Conservation (phyloP, 2,113 vertebrate genomes). For the Hypocryptadius cinnamomeus region DNA sequence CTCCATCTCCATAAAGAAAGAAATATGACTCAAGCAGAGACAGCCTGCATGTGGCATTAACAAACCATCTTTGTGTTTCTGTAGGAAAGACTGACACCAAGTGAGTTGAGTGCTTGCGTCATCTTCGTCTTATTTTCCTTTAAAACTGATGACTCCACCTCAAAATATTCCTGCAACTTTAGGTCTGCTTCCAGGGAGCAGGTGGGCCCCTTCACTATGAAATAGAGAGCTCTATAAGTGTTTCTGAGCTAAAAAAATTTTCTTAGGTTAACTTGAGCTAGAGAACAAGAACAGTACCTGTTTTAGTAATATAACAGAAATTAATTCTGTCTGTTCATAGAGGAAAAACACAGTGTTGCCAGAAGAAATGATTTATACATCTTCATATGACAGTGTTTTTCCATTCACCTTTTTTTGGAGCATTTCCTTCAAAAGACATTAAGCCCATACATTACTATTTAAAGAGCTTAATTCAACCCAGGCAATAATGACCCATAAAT, state of each 20-base stretch:
- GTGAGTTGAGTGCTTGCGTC: background rate
- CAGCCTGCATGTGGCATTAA: background rate
- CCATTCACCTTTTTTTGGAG: conserved; percentile 59
- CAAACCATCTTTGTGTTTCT: conserved; percentile 12
- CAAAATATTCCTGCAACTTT: background rate
- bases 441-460: conserved; percentile 60
- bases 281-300: conserved; percentile 14
- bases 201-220: background rate
- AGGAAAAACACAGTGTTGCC: conserved; percentile 21
- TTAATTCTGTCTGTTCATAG: conserved; percentile 22
- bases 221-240: background rate
- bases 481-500: conserved; percentile 77
- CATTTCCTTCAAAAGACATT: conserved; percentile 53
- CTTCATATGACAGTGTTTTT: conserved; percentile 51
- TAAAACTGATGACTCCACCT: background rate
- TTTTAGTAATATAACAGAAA: conserved; percentile 56
- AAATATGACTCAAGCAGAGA: background rate
- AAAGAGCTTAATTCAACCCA: conserved; percentile 66
- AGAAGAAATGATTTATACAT: conserved; percentile 49
- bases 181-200: background rate
- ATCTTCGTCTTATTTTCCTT: background rate
- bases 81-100: conserved; percentile 30
- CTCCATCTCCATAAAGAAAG: conserved; percentile 45
- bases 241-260: conserved; percentile 25
- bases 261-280: background rate